These are phyloP conservation scores for Orthonyx spaldingii DNA, from an alignment of 2,113 vertebrate genomes.

Conservation along the genomic window DNA sequence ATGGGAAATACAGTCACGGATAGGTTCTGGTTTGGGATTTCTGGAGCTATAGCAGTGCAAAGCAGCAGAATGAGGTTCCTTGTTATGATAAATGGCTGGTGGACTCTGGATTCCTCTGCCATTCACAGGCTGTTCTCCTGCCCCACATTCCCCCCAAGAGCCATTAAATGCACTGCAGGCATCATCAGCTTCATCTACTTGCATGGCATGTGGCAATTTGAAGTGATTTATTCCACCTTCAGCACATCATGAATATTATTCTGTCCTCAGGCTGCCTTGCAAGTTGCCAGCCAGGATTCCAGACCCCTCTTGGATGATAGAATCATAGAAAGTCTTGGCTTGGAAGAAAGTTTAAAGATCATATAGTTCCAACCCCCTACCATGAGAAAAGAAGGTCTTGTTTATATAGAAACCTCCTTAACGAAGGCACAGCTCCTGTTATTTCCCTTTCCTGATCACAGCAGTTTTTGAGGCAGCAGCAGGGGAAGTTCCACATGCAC, in stretches of 20 bases:
- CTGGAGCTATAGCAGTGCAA: accelerated
- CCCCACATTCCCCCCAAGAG: background rate
- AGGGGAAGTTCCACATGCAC: background rate
- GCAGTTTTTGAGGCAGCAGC: background rate
- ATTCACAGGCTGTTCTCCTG: background rate
- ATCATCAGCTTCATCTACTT: background rate
- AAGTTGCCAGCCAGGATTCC: background rate
- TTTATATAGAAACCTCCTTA: background rate
- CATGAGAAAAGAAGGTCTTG: background rate
- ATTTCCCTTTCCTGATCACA: background rate
- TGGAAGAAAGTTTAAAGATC: background rate
- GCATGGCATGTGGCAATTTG: background rate
- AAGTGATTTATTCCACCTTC: background rate
- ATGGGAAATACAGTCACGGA: background rate
- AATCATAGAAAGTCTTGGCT: background rate
- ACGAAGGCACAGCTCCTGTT: background rate
- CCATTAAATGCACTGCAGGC: background rate
- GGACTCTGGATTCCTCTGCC: background rate
- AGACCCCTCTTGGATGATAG: background rate
- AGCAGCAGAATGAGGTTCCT: background rate
- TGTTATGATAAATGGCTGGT: background rate
- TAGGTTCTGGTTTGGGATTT: background rate
- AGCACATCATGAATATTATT: background rate
- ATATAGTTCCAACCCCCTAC: background rate
- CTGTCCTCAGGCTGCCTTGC: background rate